A percentile compares a stretch with the other conserved stretches of the same genome.
Evolutionary conservation across 2,888 invertebrate genomes (phyloP).

Genomic region (Yponomeuta cagnagella): DNA sequence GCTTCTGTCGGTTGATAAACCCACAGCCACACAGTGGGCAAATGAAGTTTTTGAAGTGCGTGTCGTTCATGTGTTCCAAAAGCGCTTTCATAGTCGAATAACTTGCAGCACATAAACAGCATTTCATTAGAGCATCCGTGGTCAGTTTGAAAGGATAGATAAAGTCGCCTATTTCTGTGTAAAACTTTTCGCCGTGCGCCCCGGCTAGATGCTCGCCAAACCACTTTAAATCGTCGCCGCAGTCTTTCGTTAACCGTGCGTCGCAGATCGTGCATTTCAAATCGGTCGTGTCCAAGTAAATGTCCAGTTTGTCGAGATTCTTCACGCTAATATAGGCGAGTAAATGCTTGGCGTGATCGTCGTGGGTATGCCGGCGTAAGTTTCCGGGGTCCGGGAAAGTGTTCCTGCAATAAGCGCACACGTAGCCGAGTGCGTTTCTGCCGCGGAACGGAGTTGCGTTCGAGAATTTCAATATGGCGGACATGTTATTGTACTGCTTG

Average conservation of each 20-base stretch:
- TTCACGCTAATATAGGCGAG: too few relatives aligned
- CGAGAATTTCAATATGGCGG: constrained; percentile 8
- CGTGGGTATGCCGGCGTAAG: neutral
- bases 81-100: neutral
- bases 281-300: neutral
- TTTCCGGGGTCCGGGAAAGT: constrained; percentile 7
- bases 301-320: neutral
- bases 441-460: constrained; percentile 15
- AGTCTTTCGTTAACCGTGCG: too few relatives aligned
- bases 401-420: neutral
- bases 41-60: neutral
- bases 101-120: neutral
- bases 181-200: constrained; percentile 44
- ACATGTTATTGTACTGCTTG: constrained; percentile 3
- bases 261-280: constrained; percentile 15
- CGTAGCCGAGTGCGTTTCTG: neutral
- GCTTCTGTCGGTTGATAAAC: neutral
- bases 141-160: constrained; percentile 8
- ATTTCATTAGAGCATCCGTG: neutral
- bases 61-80: neutral
- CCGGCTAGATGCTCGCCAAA: constrained; percentile 46
- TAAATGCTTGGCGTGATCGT: neutral
- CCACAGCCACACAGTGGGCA: constrained; percentile 4
- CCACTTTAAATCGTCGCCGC: neutral
- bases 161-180: constrained; percentile 3